These are phyloP conservation scores for Onthophagus taurus DNA, from an alignment of 1,140 invertebrate species.

Conservation along the genomic window DNA sequence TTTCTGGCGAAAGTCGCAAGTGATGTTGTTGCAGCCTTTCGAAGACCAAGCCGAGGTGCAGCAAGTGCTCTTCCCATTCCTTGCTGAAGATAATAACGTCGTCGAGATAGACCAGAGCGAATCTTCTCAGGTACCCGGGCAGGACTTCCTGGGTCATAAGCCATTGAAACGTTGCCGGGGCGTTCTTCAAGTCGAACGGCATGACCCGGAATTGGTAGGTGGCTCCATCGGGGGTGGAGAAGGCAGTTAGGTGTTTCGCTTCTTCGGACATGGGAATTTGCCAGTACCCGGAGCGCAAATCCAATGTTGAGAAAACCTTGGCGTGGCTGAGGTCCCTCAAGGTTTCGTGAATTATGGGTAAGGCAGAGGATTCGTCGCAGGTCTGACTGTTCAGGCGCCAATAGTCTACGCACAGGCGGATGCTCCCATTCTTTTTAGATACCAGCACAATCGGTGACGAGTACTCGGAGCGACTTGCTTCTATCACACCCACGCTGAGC, in stretches of 20 bases:
- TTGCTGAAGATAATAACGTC: slow-evolving; percentile 11
- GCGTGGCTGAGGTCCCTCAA: slow-evolving; percentile 12
- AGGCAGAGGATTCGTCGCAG: not conserved
- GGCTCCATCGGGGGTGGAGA: slow-evolving; percentile 22
- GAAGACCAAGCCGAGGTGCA: slow-evolving; percentile 10
- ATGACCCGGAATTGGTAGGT: slow-evolving; percentile 23
- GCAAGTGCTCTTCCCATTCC: slow-evolving; percentile 9
- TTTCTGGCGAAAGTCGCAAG: slow-evolving; percentile 4
- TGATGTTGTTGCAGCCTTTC: slow-evolving; percentile 11
- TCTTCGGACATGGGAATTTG: slow-evolving; percentile 20
- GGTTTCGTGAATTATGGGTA: not conserved
- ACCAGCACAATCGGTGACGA: not conserved
- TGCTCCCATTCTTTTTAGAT: not conserved
- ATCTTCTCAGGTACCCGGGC: slow-evolving; percentile 11
- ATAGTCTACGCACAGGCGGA: not conserved
- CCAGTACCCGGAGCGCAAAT: slow-evolving; percentile 25
- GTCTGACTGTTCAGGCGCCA: not conserved
- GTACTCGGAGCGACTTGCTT: not conserved
- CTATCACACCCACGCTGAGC: too few relatives aligned
- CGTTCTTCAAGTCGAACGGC: slow-evolving; percentile 23
- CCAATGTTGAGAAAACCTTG: slow-evolving; percentile 19
- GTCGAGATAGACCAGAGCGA: slow-evolving; percentile 17
- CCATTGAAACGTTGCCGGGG: slow-evolving; percentile 20
- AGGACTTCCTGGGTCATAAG: slow-evolving; percentile 19
- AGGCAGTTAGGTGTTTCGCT: slow-evolving; percentile 16